phyloP scores from a whole-genome alignment of 2,797 vertebrate genomes.

The Tadarida brasiliensis region DNA sequence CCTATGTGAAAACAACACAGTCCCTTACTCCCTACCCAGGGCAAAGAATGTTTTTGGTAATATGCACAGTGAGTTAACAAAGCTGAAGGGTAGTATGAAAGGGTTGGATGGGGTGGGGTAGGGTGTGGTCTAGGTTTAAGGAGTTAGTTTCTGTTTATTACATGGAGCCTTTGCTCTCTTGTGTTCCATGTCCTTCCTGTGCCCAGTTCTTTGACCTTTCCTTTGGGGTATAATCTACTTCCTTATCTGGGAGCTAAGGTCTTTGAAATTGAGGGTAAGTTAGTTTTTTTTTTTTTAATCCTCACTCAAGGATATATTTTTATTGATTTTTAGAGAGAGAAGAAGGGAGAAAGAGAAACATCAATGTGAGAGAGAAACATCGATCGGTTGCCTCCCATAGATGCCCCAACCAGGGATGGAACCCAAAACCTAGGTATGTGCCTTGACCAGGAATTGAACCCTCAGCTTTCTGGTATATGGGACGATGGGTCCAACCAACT shows the following conservation, averaged over 20 bases:
- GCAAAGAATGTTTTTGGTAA: background rate
- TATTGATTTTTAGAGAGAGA: background rate
- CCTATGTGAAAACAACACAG: background rate
- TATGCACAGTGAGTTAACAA: background rate
- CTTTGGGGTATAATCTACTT: background rate
- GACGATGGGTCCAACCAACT: background rate
- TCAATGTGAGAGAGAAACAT: background rate
- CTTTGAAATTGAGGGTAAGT: background rate
- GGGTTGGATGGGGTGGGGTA: background rate
- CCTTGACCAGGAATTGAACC: background rate
- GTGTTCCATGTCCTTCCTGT: background rate
- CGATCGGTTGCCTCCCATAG: background rate
- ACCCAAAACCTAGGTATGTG: background rate
- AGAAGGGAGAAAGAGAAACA: background rate
- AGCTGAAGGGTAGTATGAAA: background rate
- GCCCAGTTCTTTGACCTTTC: background rate
- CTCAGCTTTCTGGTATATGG: background rate
- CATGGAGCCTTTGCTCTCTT: background rate
- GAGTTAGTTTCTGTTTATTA: constrained; percentile 15
- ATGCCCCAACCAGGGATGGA: background rate
- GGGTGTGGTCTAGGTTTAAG: background rate
- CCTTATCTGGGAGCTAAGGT: background rate
- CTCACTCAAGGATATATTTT: background rate
- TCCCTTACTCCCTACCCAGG: background rate
- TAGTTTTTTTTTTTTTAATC: background rate